A percentile compares a stretch with the other conserved stretches of the same genome.
phyloP scores from a whole-genome alignment of 2,888 invertebrate species.

The Augiades crinisus region DNA sequence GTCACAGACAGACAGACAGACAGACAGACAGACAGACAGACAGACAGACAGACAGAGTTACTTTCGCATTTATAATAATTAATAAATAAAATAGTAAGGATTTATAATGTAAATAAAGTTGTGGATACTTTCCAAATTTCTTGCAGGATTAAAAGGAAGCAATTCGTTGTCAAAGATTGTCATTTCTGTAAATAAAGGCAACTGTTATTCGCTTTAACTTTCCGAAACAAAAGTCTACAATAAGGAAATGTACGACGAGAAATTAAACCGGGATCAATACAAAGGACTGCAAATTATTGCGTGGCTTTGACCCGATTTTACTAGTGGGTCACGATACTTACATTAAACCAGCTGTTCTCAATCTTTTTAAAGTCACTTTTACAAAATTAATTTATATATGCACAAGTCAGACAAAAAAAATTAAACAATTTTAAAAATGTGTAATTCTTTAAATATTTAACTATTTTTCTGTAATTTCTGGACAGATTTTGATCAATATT shows the following conservation, averaged over 20 bases:
- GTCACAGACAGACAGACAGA: too few relatives aligned
- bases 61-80: too few relatives aligned
- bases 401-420: background rate
- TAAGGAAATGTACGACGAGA: conserved; percentile 11
- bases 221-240: conserved; percentile 1
- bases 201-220: conserved; percentile 5
- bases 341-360: background rate
- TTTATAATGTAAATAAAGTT: too few relatives aligned
- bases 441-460: too few relatives aligned
- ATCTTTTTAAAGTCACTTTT: background rate
- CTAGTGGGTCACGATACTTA: conserved; percentile 29
- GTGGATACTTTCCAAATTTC: too few relatives aligned
- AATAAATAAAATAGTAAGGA: too few relatives aligned
- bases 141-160: background rate
- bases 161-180: conserved; percentile 2
- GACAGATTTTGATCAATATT: too few relatives aligned
- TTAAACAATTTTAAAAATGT: too few relatives aligned
- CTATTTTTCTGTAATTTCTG: too few relatives aligned
- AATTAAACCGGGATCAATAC: conserved; percentile 26
- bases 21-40: too few relatives aligned
- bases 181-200: conserved; percentile 16
- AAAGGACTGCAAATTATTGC: conserved; percentile 38
- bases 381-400: background rate
- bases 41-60: too few relatives aligned
- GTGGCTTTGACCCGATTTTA: conserved; percentile 38